These are phyloP conservation scores for Alsophila aescularia DNA, from an alignment of 2,888 invertebrate genomes.

Conservation along the genomic window DNA sequence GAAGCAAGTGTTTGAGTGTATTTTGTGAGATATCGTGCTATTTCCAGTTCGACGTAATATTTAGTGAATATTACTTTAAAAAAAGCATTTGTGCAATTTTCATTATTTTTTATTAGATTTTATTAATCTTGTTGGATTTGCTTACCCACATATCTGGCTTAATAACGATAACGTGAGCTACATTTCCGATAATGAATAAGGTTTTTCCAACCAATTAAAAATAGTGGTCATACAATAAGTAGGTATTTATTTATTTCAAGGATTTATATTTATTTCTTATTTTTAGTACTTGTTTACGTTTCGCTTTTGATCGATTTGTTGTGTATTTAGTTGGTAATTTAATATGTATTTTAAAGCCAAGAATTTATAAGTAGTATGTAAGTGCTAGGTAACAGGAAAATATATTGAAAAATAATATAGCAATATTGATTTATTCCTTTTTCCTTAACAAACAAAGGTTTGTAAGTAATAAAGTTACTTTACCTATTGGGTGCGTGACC, in stretches of 20 bases:
- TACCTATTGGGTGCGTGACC: too few relatives aligned
- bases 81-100: neutral
- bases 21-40: too few relatives aligned
- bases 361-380: too few relatives aligned
- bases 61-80: too few relatives aligned
- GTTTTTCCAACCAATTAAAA: slow-evolving; percentile 5
- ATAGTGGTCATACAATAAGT: neutral
- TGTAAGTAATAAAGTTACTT: too few relatives aligned
- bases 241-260: neutral
- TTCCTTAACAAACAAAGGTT: too few relatives aligned
- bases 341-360: neutral
- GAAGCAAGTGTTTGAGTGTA: too few relatives aligned
- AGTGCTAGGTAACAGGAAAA: too few relatives aligned
- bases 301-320: neutral
- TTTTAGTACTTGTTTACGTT: neutral
- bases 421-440: too few relatives aligned
- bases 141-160: slow-evolving; percentile 14
- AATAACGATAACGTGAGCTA: slow-evolving; percentile 9
- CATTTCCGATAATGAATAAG: slow-evolving; percentile 9
- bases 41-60: too few relatives aligned
- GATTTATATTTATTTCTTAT: neutral
- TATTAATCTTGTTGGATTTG: slow-evolving; percentile 37
- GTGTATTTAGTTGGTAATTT: neutral
- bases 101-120: neutral
- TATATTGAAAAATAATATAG: too few relatives aligned